Conservation (phyloP, 1,140 invertebrate species). For the Pseudomyrmex dendroicus region DNA sequence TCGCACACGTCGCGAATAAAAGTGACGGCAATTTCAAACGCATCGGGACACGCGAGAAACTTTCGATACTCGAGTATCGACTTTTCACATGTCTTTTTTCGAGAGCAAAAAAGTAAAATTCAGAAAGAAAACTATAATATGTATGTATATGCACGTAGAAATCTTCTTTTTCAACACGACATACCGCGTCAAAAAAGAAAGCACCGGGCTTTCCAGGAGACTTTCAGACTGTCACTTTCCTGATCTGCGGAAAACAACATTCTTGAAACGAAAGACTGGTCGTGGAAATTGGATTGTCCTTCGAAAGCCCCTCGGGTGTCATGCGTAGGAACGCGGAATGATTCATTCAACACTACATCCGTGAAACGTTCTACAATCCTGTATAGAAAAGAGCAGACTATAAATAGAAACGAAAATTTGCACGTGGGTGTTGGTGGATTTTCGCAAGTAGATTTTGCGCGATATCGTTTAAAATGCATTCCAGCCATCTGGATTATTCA, state of each 20-base stretch:
- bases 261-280: constrained; percentile 58
- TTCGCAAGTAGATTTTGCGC: constrained; percentile 21
- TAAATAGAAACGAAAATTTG: constrained; percentile 53
- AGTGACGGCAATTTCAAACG: no score
- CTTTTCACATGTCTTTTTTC: no score
- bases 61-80: no score
- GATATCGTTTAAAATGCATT: constrained; percentile 31
- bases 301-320: constrained; percentile 64
- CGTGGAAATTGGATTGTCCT: constrained; percentile 72
- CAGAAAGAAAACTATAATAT: no score
- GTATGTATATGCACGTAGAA: no score
- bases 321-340: constrained; percentile 65
- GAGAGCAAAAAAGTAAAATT: no score
- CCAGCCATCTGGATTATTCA: constrained; percentile 31
- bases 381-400: constrained; percentile 16
- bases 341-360: constrained; percentile 65
- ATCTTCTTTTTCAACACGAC: no score
- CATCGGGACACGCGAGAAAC: no score
- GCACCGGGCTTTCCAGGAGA: constrained; percentile 3
- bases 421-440: constrained; percentile 22
- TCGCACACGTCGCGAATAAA: no score
- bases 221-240: constrained; percentile 52
- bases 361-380: constrained; percentile 39
- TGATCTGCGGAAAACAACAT: constrained; percentile 64
- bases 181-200: constrained; percentile 11